Evolutionary conservation across 2,888 invertebrate genomes (phyloP), one percentile per base, ranked within the genome.

Genomic region (Drosophila colorata): DNA sequence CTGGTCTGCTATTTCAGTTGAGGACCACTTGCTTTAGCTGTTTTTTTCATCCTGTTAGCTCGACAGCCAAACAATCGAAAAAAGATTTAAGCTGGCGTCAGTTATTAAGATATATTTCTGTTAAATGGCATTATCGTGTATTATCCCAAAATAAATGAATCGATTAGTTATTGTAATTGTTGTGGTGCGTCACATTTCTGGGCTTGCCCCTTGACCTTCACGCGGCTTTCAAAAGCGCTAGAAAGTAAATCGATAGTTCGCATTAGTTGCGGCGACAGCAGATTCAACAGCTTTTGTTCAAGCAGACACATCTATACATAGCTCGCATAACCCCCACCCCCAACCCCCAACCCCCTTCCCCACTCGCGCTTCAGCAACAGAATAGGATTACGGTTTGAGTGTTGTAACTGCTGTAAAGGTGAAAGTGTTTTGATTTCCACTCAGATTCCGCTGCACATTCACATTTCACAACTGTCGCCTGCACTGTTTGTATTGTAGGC

Each of bases 201-300:
- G 1, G 51, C 13, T 65, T 73, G 69, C 23, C 59, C 77, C 72
- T 66, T 82, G 88, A 88, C 87, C 81, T 82, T 82, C 56, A 44
- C 6, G 46, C 13, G 48, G 47, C 53, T 40, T 40, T 55, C 38
- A 41, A 41, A 23, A 25, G 44, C 52, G 57, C 47, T 69, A 7
- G 35, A 44, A 66, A 66, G 43, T 63, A 65, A 82, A 82, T 87
- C 81, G 69, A 82, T 82, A 82, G 84, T 88, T 83, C 64, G 65
- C 77, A 77, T 84, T 83, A 68, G 80, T 64, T 60, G 60, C 51
- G 53, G 33, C 41, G 25, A 53, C 67, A 64, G 31, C 55, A 59
- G 61, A 69, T 61, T 78, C 65, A 64, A 57, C 20, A 46, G 65
- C 58, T 46, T 33, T 60, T 72, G 57, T 66, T 35, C 23, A 23